A percentile compares a stretch with the other conserved stretches of the same genome.
Conservation (phyloP, 2,888 invertebrate species). For the Eristalis intricaria region DNA sequence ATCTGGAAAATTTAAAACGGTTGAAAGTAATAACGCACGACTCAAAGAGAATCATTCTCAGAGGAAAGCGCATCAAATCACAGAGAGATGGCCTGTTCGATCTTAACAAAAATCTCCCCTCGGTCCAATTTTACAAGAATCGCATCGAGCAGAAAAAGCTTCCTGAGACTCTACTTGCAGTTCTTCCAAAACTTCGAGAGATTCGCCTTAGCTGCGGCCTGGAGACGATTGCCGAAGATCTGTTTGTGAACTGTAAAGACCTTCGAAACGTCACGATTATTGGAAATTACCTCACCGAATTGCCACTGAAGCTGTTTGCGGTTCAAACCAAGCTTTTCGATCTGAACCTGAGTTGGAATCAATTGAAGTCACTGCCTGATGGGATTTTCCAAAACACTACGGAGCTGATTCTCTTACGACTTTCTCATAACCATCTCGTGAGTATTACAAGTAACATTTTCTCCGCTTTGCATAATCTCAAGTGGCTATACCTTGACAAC, state of each 20-base stretch:
- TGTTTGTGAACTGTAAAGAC: conserved; percentile 84
- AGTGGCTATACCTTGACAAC: conserved; percentile 81
- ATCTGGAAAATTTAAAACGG: conserved; percentile 83
- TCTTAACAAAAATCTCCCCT: conserved; percentile 83
- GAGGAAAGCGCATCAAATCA: conserved; percentile 86
- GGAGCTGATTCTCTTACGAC: conserved; percentile 84
- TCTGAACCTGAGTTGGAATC: conserved; percentile 86
- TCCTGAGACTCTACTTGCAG: conserved; percentile 84
- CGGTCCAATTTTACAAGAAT: conserved; percentile 84
- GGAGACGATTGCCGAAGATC: conserved; percentile 83
- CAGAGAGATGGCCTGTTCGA: conserved; percentile 84
- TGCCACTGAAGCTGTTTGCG: conserved; percentile 85
- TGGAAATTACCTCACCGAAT: conserved; percentile 82
- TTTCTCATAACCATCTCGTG: conserved; percentile 85
- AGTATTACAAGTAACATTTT: conserved; percentile 83
- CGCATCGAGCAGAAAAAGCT: conserved; percentile 83
- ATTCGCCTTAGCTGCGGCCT: conserved; percentile 85
- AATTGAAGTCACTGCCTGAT: conserved; percentile 83
- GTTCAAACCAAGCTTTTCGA: conserved; percentile 84
- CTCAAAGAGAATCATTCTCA: too few relatives aligned
- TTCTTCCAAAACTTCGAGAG: conserved; percentile 83
- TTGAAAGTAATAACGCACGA: too few relatives aligned
- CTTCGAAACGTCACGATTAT: conserved; percentile 85
- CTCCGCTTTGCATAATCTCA: conserved; percentile 80
- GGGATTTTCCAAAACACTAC: conserved; percentile 84